These are phyloP conservation scores for Temnothorax curvispinosus DNA, from an alignment of 1,140 invertebrate genomes.

Conservation along the genomic window DNA sequence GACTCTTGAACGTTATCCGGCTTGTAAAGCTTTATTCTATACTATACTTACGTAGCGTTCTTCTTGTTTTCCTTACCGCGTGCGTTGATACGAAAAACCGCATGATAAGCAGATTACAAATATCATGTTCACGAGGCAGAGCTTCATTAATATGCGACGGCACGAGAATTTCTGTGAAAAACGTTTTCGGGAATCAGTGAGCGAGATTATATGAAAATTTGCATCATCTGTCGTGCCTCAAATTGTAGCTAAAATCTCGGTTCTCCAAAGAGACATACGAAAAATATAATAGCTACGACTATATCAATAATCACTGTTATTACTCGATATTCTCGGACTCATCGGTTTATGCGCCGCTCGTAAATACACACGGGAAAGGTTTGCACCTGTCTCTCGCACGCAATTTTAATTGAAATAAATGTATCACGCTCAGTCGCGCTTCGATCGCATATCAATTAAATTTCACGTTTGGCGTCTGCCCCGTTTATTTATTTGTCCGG, in stretches of 20 bases:
- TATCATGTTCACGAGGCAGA: background rate
- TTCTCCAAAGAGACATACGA: background rate
- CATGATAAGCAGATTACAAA: constrained; percentile 12
- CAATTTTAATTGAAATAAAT: constrained; percentile 58
- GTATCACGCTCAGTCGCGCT: background rate
- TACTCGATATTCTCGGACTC: background rate
- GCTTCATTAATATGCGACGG: constrained; percentile 6
- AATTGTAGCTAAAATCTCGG: background rate
- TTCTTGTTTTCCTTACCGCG: background rate
- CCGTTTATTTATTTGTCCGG: constrained; percentile 39
- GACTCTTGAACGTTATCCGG: background rate
- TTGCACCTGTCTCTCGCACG: constrained; percentile 16
- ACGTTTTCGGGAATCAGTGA: background rate
- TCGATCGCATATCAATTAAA: constrained; percentile 44
- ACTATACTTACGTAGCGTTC: background rate
- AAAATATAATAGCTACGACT: background rate
- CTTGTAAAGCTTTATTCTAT: background rate
- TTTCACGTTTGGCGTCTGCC: background rate
- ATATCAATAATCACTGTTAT: background rate
- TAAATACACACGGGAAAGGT: background rate
- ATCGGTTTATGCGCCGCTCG: background rate
- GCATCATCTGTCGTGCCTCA: background rate
- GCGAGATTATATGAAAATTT: background rate
- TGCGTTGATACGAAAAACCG: background rate
- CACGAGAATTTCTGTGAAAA: background rate